Conservation (phyloP, 2,888 invertebrate species). For the Dioctria linearis region DNA sequence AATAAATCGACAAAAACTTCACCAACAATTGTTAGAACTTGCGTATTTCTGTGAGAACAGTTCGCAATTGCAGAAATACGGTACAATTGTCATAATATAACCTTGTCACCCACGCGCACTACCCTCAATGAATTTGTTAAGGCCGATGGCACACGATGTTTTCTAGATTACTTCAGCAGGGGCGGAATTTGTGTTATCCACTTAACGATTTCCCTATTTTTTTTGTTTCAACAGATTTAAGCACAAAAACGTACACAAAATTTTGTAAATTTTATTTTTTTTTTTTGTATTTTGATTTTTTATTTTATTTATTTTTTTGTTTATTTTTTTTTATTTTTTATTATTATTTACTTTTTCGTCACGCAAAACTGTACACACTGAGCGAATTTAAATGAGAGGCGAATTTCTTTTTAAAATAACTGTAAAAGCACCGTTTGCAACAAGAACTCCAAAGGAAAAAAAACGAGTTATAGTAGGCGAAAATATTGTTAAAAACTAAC, state of each 20-base stretch:
- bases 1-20: conserved; percentile 25
- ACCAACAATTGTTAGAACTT: conserved; percentile 31
- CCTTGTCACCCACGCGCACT: conserved; percentile 36
- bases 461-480: conserved; percentile 16
- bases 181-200: background rate
- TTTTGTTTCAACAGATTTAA: background rate
- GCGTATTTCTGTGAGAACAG: conserved; percentile 27
- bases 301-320: background rate
- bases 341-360: background rate
- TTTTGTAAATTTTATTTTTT: background rate
- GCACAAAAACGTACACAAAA: background rate
- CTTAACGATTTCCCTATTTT: background rate
- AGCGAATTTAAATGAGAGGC: conserved; percentile 21
- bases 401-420: conserved; percentile 25
- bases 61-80: conserved; percentile 15
- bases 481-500: conserved; percentile 20
- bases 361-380: conserved; percentile 14
- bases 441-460: background rate
- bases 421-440: conserved; percentile 43
- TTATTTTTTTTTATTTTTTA: background rate
- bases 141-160: conserved; percentile 1
- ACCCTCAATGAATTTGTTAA: conserved; percentile 3
- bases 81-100: conserved; percentile 42
- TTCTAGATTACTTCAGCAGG: too few species aligned
- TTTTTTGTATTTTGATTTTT: background rate